These are phyloP conservation scores for Euwallacea similis DNA, from an alignment of 1,140 invertebrate genomes.

Conservation along the genomic window DNA sequence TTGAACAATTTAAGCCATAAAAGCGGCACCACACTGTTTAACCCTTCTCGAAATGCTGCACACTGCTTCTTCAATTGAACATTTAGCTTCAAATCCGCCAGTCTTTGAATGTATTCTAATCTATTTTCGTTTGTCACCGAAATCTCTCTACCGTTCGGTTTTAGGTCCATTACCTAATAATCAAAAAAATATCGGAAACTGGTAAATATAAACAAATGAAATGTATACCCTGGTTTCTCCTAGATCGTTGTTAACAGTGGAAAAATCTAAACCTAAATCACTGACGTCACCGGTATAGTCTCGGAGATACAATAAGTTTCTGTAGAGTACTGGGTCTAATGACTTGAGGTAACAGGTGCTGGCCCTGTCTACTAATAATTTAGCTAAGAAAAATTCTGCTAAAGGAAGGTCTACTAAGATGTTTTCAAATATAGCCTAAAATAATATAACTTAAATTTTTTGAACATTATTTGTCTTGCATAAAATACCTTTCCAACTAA, in stretches of 20 bases:
- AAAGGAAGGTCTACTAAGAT: constrained; percentile 91
- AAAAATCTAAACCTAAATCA: constrained; percentile 90
- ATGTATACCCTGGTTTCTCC: constrained; percentile 77
- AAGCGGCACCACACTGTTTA: constrained; percentile 85
- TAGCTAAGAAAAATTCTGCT: constrained; percentile 89
- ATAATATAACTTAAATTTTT: constrained; percentile 23
- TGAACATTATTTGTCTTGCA: not conserved
- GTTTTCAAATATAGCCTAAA: constrained; percentile 91
- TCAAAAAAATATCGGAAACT: not conserved
- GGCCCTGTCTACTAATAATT: constrained; percentile 78
- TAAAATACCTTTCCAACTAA: constrained; percentile 81
- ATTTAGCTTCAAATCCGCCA: constrained; percentile 95
- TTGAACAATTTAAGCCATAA: constrained; percentile 96
- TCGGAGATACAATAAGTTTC: constrained; percentile 86
- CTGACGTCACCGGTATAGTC: constrained; percentile 77
- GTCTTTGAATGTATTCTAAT: constrained; percentile 95
- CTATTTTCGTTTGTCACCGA: constrained; percentile 88
- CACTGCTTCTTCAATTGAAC: constrained; percentile 88
- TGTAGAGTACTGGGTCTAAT: constrained; percentile 89
- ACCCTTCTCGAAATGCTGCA: constrained; percentile 79
- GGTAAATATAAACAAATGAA: not conserved
- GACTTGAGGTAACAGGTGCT: constrained; percentile 94
- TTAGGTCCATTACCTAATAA: constrained; percentile 80
- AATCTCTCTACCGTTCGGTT: constrained; percentile 86
- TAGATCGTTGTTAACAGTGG: constrained; percentile 84